These are phyloP conservation scores for Ciona savignyi DNA, from an alignment of 23 tunicate species.

Conservation along the genomic window DNA sequence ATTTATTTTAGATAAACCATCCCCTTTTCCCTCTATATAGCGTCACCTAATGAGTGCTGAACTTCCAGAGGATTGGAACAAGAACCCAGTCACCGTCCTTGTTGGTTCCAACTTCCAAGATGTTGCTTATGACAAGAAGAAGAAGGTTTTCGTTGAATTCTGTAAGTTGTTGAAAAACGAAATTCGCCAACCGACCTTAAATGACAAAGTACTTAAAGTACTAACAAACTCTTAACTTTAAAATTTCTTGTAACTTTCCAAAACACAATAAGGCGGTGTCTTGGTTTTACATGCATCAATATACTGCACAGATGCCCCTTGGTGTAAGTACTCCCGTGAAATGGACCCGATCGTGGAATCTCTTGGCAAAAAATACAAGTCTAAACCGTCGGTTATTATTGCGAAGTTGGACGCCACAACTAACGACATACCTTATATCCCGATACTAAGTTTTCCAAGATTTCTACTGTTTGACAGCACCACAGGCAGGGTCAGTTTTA, in stretches of 20 bases:
- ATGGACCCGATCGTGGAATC: slow-evolving; percentile 50
- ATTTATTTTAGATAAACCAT: no score
- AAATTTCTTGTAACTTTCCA: no score
- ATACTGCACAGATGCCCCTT: slow-evolving; percentile 82
- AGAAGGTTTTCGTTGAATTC: slow-evolving; percentile 97
- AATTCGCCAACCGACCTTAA: no score
- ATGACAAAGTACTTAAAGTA: no score
- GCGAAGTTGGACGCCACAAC: slow-evolving; percentile 59
- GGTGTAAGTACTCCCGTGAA: slow-evolving; percentile 63
- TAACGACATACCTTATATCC: slow-evolving; percentile 47
- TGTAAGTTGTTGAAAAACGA: no score
- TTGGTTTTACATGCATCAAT: no score
- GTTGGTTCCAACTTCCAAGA: slow-evolving; percentile 95
- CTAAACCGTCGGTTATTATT: slow-evolving; percentile 43
- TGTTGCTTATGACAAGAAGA: slow-evolving; percentile 73
- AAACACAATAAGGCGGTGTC: no score
- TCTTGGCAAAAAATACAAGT: slow-evolving; percentile 26
- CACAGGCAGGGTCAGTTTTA: not conserved
- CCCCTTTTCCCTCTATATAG: slow-evolving; percentile 19
- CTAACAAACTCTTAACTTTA: no score
- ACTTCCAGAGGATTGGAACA: slow-evolving; percentile 85
- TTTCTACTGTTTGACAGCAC: slow-evolving; percentile 34
- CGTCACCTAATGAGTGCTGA: slow-evolving; percentile 91
- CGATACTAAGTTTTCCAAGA: slow-evolving; percentile 40
- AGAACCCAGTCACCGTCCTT: slow-evolving; percentile 64